Evolutionary conservation across 2,888 invertebrate species (phyloP), one percentile per base, ranked within the genome.

Genomic region (Aquatica leii): DNA sequence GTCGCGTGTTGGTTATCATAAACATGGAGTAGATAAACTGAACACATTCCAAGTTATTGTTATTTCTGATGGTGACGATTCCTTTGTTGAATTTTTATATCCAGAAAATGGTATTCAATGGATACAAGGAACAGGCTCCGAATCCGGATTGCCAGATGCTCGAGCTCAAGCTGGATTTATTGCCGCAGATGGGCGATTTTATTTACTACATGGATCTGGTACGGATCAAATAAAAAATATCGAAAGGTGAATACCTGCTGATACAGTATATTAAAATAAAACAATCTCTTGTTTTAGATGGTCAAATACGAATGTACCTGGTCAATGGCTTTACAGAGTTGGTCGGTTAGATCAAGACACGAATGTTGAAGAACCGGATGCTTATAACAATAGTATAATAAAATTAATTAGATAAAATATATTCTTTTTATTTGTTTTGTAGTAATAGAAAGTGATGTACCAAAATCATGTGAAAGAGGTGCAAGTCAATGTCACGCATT

Each of bases 131-230:
- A 90, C 91, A 62, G 85, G 87, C 0, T 90, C 91, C 71, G 87
- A 88, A n/a, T 85, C 87, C n/a, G 90, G 89, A 20, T 78, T 93
- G 49, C 92, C 93, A 0, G 97, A 97, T 76, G 94, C 95, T 0
- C 90, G 94, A 72, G 97, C 95, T 0, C 98, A 98, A 82, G 95
- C 92, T 54, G 98, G 97, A 1, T 92, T 98, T 73, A 89, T 95
- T 67, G 87, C 94, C 0, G 92, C 92, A 66, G 94, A 95, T 77
- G 93, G 93, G 40, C 86, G 91, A 61, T 83, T 88, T 58, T 89
- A 88, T 74, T 86, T 87, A 1, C 84, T 98, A 15, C 89, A 91
- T 63, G 94, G 94, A 57, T 97, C 97, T 11, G 98, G 97, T 43
- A 94, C 93, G n/a, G 94, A 95, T 78, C 92, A 93, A 81, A 90